Base-by-base conservation (phyloP, 2,888 invertebrate genomes). In the Caenorhabditis uteleia region DNA sequence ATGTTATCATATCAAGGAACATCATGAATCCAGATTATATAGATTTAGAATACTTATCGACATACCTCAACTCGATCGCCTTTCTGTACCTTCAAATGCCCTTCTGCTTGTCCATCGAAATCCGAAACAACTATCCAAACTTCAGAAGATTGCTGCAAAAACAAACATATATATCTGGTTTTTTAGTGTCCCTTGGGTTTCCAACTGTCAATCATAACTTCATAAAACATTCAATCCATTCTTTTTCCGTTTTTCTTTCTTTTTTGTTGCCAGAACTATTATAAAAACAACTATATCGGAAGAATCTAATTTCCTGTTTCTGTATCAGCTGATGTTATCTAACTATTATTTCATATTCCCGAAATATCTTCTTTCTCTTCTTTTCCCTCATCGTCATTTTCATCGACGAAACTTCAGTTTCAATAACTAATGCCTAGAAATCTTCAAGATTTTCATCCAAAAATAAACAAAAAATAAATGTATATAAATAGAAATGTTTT, bases 41-140 rank as follows among this genome's bases (percentile, higher is more conserved):
- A 14, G 31, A 10, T 29, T 29, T 29, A 16, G 12, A 33, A 33
- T n/a, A n/a, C n/a, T n/a, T 26, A 2, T 10, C 36, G 5, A 34
- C 57, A 36, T 34, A 73, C 73, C 62, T 73, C 73, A 25, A 73
- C 73, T 26, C 58, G 49, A 51, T 73, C 73, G 29, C 73, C 73
- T 31, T 59, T 60, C n/a, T 45, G 42, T 14, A 73, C 73, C 38
- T 60, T 62, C 48, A 73, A 48, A 46, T 73, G 73, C 23, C 70
- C 70, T 20, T 65, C 65, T 10, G 57, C 45, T 18, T 49, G 33
- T 31, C 59, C 65, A 21, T 73, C 59, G 56, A 64, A 73, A 45
- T 73, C 73, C 7, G 58, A 51, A n/a, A 61, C 46, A 34, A 73
- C 70, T 23, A 65, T 57, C 70, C 70, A 73, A 33, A 65, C 67